phyloP scores from a whole-genome alignment of 2,888 invertebrate species.

The Hirtodrosophila trivittata region DNA sequence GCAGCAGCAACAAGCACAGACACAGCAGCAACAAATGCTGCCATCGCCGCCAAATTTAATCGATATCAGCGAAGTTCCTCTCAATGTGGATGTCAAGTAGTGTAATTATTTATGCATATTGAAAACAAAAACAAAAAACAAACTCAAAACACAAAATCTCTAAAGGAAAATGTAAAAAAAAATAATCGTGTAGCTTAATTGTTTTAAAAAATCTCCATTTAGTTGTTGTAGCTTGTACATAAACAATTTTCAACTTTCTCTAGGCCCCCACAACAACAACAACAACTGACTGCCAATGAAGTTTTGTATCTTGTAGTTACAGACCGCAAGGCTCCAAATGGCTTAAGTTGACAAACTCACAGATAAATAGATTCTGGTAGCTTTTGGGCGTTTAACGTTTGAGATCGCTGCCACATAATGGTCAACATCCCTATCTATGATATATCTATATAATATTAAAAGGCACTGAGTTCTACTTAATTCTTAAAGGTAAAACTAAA shows the following conservation, averaged over 20 bases:
- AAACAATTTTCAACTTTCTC: slow-evolving; percentile 61
- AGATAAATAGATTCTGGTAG: slow-evolving; percentile 32
- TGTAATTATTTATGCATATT: slow-evolving; percentile 76
- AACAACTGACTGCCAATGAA: slow-evolving; percentile 32
- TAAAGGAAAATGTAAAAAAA: slow-evolving; percentile 58
- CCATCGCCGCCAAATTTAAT: slow-evolving; percentile 83
- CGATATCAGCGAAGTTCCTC: slow-evolving; percentile 84
- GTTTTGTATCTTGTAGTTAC: slow-evolving; percentile 20
- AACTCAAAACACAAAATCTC: slow-evolving; percentile 34
- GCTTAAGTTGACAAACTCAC: slow-evolving; percentile 22
- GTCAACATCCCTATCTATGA: slow-evolving; percentile 39
- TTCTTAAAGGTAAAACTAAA: slow-evolving; percentile 61
- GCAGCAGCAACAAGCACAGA: slow-evolving; percentile 47
- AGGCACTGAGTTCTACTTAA: slow-evolving; percentile 84
- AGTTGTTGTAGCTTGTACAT: slow-evolving; percentile 75
- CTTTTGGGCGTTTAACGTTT: slow-evolving; percentile 60
- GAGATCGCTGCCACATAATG: slow-evolving; percentile 27
- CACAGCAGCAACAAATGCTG: slow-evolving; percentile 66
- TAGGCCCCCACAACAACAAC: slow-evolving; percentile 27
- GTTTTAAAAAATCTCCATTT: slow-evolving; percentile 59
- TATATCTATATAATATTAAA: slow-evolving; percentile 69
- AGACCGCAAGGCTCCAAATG: slow-evolving; percentile 14
- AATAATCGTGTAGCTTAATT: slow-evolving; percentile 67
- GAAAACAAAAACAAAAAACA: slow-evolving; percentile 49
- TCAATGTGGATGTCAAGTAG: slow-evolving; percentile 84